Base-by-base conservation (phyloP, 2,797 vertebrate species). In the Decapterus maruadsi region DNA sequence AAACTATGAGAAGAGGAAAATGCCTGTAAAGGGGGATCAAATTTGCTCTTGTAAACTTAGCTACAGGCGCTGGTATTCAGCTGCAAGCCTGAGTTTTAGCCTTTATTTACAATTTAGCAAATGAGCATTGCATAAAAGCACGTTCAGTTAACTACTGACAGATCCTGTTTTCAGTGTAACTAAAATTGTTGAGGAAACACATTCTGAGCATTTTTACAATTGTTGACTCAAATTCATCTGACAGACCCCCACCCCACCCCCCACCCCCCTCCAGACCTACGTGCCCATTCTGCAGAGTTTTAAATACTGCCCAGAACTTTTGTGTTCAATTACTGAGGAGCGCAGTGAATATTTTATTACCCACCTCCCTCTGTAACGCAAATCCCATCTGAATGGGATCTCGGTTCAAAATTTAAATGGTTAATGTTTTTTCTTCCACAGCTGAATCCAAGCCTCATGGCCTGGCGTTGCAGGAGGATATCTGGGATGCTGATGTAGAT, bases 401-500 rank as follows among this genome's bases (percentile, higher is more conserved):
- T 5, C 26, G 51, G 16, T 57, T 13, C 42, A 43, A 42, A 26
- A 42, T 42, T 42, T 20, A 29, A 66, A 8, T 38, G 8, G 8
- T 45, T 48, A 34, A 65, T 0, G 17, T 10, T 0, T 36, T 31
- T 42, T 17, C 17, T 76, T 60, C 87, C 71, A 54, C 92, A 97
- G 98, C 94, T 48, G 98, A 99, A 86, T 90, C 96, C 59, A 98
- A 96, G 90, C 93, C 94, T 60, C 96, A 97, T 20, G 96, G 95
- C 6, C 16, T 95, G 86, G 93, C 88, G 43, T 95, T 99, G 92
- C 97, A 97, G 86, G 97, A 99, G 88, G 97, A 98, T 63, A 88
- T 90, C 2, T 99, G 98, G 98, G 98, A 99, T 73, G 88, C 95
- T 3, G 98, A 99, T 77, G 97, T 97, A 76, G 97, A 99, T 86